These are phyloP conservation scores for Centruroides sculpturatus DNA, from an alignment of 1,140 invertebrate species.

Conservation along the genomic window DNA sequence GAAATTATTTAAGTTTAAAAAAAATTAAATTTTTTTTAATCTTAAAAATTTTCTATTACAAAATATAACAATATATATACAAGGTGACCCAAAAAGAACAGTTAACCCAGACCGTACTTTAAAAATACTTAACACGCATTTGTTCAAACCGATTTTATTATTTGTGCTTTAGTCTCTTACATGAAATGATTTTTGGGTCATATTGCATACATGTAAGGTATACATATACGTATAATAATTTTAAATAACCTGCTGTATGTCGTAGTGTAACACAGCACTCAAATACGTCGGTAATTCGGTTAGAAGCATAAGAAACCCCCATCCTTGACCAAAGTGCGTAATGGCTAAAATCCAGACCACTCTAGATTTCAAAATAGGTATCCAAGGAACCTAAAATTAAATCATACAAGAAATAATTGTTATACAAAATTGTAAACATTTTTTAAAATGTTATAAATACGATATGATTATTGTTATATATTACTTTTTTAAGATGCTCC, in stretches of 20 bases:
- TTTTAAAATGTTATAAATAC: too few species aligned
- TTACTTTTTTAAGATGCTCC: too few species aligned
- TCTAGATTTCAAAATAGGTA: conserved; percentile 51
- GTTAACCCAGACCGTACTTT: conserved; percentile 10
- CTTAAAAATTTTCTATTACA: too few species aligned
- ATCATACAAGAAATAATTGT: too few species aligned
- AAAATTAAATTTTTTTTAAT: too few species aligned
- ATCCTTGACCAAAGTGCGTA: conserved; percentile 77
- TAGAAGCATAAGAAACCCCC: conserved; percentile 84
- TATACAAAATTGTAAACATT: too few species aligned
- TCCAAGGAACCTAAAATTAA: conserved; percentile 45
- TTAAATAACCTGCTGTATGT: conserved; percentile 58
- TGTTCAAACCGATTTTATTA: not conserved
- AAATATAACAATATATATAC: too few species aligned
- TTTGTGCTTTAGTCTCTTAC: not conserved
- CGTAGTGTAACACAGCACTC: conserved; percentile 69
- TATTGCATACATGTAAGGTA: not conserved
- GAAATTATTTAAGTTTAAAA: too few species aligned
- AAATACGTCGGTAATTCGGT: conserved; percentile 88
- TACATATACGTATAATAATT: not conserved
- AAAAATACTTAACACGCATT: conserved; percentile 4
- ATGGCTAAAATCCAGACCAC: conserved; percentile 85
- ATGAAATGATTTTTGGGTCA: not conserved
- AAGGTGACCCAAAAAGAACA: too few species aligned
- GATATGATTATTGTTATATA: too few species aligned